Conservation (phyloP, 2,113 vertebrate genomes). For the Arvicanthis niloticus region DNA sequence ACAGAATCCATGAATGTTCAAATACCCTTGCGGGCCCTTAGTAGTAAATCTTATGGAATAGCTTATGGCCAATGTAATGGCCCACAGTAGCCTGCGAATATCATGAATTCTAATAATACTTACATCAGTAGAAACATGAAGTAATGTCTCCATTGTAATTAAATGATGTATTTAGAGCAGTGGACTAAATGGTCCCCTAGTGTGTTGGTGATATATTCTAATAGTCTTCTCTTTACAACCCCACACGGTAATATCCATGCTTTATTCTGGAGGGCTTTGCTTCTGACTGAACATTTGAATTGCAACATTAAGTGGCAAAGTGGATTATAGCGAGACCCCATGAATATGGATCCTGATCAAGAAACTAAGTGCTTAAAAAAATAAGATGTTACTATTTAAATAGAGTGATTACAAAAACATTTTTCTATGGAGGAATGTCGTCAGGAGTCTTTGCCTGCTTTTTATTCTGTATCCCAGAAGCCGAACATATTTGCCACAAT, state of each 20-base stretch:
- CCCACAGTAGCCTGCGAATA: conserved; percentile 98
- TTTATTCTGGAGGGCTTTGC: conserved; percentile 96
- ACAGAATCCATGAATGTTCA: conserved; percentile 96
- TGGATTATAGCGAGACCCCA: conserved; percentile 93
- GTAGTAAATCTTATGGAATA: conserved; percentile 98
- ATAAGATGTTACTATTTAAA: conserved; percentile 90
- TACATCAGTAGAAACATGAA: conserved; percentile 99
- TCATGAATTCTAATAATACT: conserved; percentile 99
- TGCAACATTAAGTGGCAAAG: conserved; percentile 96
- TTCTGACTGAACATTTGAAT: conserved; percentile 95
- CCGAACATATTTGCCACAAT: conserved; percentile 82
- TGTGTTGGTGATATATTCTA: conserved; percentile 98
- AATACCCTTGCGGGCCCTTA: conserved; percentile 96
- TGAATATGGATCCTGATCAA: conserved; percentile 92
- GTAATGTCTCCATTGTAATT: conserved; percentile 98
- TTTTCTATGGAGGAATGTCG: conserved; percentile 85
- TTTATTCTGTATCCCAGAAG: conserved; percentile 60
- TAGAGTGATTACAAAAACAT: conserved; percentile 90
- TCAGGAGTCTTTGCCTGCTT: not conserved
- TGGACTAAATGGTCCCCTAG: conserved; percentile 98
- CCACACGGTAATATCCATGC: conserved; percentile 96
- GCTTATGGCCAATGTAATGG: conserved; percentile 98
- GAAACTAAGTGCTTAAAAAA: conserved; percentile 91
- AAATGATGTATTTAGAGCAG: conserved; percentile 97
- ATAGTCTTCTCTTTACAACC: conserved; percentile 96